A percentile compares a stretch with the other conserved stretches of the same genome.
phyloP scores from a whole-genome alignment of 2,797 vertebrate genomes.

The Poliocrania exsul region DNA sequence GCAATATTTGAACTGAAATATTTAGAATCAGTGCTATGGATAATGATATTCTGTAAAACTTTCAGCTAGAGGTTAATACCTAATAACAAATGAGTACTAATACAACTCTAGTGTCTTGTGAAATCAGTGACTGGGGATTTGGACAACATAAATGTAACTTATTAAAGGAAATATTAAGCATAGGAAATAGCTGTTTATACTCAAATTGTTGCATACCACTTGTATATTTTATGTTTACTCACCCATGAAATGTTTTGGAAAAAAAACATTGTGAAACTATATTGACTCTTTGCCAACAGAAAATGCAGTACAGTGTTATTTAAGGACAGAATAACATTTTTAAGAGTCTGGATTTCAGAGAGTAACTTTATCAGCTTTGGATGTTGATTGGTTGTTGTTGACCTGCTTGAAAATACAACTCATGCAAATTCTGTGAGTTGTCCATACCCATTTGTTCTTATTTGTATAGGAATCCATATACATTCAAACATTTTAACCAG shows the following conservation, averaged over 20 bases:
- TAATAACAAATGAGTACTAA: neutral
- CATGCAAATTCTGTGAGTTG: neutral
- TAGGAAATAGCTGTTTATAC: constrained; percentile 21
- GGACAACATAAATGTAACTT: neutral
- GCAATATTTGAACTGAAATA: neutral
- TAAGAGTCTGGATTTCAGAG: neutral
- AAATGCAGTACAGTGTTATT: neutral
- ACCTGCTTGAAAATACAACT: neutral
- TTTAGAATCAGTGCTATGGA: neutral
- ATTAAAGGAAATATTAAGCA: neutral
- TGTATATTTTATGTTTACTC: neutral
- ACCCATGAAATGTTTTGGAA: constrained; percentile 1
- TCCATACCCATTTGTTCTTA: neutral
- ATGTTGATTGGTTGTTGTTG: neutral
- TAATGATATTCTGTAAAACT: neutral
- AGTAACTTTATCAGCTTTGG: neutral
- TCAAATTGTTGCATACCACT: neutral
- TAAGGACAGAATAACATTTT: neutral
- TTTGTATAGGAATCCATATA: neutral
- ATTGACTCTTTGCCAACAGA: neutral
- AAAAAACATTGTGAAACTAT: neutral
- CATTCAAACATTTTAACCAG: neutral
- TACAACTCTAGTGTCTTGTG: neutral
- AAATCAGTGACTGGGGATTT: neutral
- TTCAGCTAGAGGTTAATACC: neutral